Conservation (phyloP, 2,113 vertebrate species). For the Picathartes gymnocephalus region DNA sequence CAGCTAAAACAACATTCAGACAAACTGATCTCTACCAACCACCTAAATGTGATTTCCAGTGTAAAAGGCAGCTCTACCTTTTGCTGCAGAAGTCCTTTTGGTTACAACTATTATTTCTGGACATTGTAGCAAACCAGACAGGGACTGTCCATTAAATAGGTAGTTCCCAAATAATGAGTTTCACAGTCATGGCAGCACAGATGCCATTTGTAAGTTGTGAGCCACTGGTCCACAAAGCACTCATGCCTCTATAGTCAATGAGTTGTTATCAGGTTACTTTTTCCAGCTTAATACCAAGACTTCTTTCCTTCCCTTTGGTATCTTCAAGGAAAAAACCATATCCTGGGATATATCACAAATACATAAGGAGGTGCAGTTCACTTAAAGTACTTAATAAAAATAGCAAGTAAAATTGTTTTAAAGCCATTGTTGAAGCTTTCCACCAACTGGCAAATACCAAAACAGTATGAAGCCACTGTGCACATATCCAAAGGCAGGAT, state of each 20-base stretch:
- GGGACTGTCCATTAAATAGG: neutral
- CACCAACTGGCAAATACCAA: neutral
- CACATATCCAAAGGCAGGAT: neutral
- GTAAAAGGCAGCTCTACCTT: neutral
- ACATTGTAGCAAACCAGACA: neutral
- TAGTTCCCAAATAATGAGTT: neutral
- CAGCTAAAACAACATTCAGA: neutral
- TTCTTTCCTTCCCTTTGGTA: neutral
- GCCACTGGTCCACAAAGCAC: neutral
- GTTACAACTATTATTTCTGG: neutral
- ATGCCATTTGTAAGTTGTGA: neutral
- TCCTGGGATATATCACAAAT: neutral
- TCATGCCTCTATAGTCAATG: neutral
- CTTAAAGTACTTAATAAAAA: neutral
- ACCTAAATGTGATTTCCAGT: neutral
- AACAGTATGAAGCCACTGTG: neutral
- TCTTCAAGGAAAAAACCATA: neutral
- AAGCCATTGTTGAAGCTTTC: neutral
- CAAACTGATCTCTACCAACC: neutral
- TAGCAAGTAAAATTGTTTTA: neutral
- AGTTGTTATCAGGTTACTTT: neutral
- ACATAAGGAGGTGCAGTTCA: neutral
- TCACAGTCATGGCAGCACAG: neutral
- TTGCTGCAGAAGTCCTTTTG: neutral
- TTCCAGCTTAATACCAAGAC: neutral